Conservation (phyloP, 2,113 vertebrate genomes). For the Phyllopteryx taeniolatus region DNA sequence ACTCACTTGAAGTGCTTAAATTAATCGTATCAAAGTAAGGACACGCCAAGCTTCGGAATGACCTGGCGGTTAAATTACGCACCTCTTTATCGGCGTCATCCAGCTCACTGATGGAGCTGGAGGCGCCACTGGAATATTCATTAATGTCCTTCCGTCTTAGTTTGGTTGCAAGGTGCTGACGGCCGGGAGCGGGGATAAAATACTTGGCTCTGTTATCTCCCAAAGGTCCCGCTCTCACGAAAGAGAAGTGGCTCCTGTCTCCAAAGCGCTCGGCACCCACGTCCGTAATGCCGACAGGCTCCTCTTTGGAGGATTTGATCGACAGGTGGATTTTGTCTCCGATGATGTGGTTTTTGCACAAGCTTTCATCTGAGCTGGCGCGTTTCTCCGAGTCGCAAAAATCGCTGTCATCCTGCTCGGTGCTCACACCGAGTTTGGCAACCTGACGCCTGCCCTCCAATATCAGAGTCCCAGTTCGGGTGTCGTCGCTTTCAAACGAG, state of each 20-base stretch:
- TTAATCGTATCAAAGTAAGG: conserved; percentile 90
- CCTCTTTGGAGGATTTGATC: conserved; percentile 82
- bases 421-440: not conserved
- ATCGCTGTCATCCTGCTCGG: conserved; percentile 77
- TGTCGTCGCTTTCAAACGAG: conserved; percentile 87
- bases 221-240: conserved; percentile 63
- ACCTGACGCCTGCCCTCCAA: conserved; percentile 41
- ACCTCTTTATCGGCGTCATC: conserved; percentile 98
- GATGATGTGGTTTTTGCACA: conserved; percentile 58
- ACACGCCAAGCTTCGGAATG: conserved; percentile 94
- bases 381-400: conserved; percentile 73
- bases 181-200: conserved; percentile 83
- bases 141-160: conserved; percentile 79
- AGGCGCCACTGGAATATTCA: conserved; percentile 92
- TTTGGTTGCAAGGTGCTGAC: conserved; percentile 85
- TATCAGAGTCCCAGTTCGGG: conserved; percentile 66
- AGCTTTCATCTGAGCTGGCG: conserved; percentile 75
- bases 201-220: conserved; percentile 58
- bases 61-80: conserved; percentile 88
- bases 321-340: conserved; percentile 82
- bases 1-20: conserved; percentile 86
- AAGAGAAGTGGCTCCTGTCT: conserved; percentile 81
- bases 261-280: conserved; percentile 80
- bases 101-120: conserved; percentile 93
- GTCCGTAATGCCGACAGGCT: conserved; percentile 67